Evolutionary conservation across 2,888 invertebrate genomes (phyloP).

Genomic region (Ectobius pallidus): DNA sequence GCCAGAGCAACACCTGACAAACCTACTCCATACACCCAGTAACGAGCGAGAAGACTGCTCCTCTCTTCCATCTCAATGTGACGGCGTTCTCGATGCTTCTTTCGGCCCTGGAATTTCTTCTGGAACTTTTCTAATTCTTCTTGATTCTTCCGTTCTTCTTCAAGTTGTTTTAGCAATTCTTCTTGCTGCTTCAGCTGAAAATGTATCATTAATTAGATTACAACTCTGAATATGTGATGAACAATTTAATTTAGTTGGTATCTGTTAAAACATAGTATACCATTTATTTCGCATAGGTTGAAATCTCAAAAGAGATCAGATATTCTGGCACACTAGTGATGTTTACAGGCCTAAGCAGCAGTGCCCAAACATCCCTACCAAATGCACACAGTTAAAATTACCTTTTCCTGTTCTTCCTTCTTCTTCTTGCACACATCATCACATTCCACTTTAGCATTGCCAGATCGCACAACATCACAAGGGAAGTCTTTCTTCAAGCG

Average conservation of each 20-base stretch:
- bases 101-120: slow-evolving; percentile 72
- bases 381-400: too few relatives aligned
- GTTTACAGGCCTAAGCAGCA: too few relatives aligned
- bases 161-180: slow-evolving; percentile 62
- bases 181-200: slow-evolving; percentile 52
- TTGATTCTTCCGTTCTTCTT: slow-evolving; percentile 71
- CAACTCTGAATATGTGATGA: too few relatives aligned
- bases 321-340: too few relatives aligned
- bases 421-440: slow-evolving; percentile 68
- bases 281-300: too few relatives aligned
- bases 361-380: too few relatives aligned
- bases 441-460: slow-evolving; percentile 61
- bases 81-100: slow-evolving; percentile 62
- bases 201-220: background rate
- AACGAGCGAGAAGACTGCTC: slow-evolving; percentile 54
- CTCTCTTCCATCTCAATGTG: slow-evolving; percentile 52
- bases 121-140: slow-evolving; percentile 78
- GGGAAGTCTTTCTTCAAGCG: slow-evolving; percentile 74
- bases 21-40: slow-evolving; percentile 52
- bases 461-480: slow-evolving; percentile 62
- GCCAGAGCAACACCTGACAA: background rate
- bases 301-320: too few relatives aligned
- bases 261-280: too few relatives aligned
- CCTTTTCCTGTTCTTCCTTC: slow-evolving; percentile 58
- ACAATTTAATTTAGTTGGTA: too few relatives aligned